Percentiles rank a stretch among this genome's conserved stretches.
phyloP scores from a whole-genome alignment of 2,888 invertebrate genomes.

The Cosmorhoe ocellata region DNA sequence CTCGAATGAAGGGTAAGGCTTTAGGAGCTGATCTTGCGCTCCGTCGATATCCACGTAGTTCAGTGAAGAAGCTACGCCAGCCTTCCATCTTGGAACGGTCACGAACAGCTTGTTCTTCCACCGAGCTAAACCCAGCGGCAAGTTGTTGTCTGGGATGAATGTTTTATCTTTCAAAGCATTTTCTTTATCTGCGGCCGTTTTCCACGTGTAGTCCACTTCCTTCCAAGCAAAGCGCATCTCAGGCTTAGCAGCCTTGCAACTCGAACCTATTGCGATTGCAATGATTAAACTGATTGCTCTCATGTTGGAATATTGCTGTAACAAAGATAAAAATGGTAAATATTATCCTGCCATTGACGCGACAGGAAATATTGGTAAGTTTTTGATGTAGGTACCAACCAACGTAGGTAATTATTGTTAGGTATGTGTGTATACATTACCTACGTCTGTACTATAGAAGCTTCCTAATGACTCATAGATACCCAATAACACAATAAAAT shows the following conservation, averaged over 20 bases:
- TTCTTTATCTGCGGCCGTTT: slow-evolving; percentile 81
- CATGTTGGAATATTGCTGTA: slow-evolving; percentile 57
- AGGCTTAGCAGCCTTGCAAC: slow-evolving; percentile 73
- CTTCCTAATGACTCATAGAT: no score
- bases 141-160: slow-evolving; percentile 85
- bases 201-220: slow-evolving; percentile 86
- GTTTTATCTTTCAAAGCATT: slow-evolving; percentile 83
- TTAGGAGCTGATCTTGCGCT: slow-evolving; percentile 86
- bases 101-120: slow-evolving; percentile 88
- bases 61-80: slow-evolving; percentile 87
- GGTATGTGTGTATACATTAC: no score
- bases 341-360: no score
- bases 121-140: slow-evolving; percentile 86
- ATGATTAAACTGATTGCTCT: slow-evolving; percentile 51
- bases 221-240: slow-evolving; percentile 87
- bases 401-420: no score
- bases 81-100: slow-evolving; percentile 87
- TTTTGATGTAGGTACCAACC: no score
- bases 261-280: slow-evolving; percentile 51
- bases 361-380: no score
- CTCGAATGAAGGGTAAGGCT: slow-evolving; percentile 89
- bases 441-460: no score
- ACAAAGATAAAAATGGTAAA: slow-evolving; percentile 25
- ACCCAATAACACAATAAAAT: no score
- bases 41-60: slow-evolving; percentile 85